Evolutionary conservation across 2,797 vertebrate species (phyloP), one percentile per base, ranked within the genome.

Genomic region (Peromyscus melanophrys): DNA sequence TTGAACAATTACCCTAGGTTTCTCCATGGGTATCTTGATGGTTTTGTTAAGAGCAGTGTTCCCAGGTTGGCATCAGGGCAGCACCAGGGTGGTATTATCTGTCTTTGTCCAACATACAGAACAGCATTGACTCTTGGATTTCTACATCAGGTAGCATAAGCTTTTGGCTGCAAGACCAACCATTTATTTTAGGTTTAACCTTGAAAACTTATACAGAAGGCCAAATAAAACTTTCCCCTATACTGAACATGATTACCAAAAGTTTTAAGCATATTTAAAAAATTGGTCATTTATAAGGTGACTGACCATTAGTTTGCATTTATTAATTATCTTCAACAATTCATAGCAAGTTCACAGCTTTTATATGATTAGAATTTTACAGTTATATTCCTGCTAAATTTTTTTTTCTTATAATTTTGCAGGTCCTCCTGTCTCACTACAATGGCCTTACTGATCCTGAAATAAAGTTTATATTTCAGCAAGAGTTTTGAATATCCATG

Each of bases 21-120:
- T 77, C 1, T 31, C 27, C 11, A 49, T 77, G 14, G 43, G 31
- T 14, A 31, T 31, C 27, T 49, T 49, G 43, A 49, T 77, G 40
- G 27, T 14, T 52, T 52, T 52, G 4, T 21, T 52, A 9, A 46
- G 31, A 14, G 17, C 12, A 55, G 19, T 13, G 10, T 57, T 55
- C 19, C 11, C 19, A 80, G 31, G 17, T 5, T 80, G 19, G 10
- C 31, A 57, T 55, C 34, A 57, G 9, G 29, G 34, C 19, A 57
- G 11, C 0, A 1, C 19, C 31, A 55, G 2, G 11, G 31, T n/a
- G 9, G 49, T 55, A 1, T 19, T 4, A 23, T 34, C 46, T 19
- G 8, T 55, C 17, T 80, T 80, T 80, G 19, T 80, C 34, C 10
- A n/a, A 12, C 34, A 80, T 4, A 25, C 10, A n/a, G 19, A 19